Percentiles rank a stretch among this genome's conserved stretches.
Conservation (phyloP, 2,888 invertebrate genomes). For the Pseudanteris insignis region DNA sequence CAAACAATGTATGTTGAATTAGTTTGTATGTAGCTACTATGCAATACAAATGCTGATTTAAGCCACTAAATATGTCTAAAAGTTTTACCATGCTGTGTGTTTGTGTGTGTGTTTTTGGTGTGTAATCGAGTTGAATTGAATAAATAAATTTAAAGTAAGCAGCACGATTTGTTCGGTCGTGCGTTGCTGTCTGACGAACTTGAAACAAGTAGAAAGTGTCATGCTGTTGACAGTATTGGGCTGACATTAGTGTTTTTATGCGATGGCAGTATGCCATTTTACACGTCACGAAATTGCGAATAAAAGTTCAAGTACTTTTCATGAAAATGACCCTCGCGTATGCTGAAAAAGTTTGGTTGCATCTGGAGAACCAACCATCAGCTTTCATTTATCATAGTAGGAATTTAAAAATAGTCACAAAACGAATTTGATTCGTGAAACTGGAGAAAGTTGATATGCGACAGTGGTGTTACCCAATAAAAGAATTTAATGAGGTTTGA, state of each 20-base stretch:
- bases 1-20: slow-evolving; percentile 2
- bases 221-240: slow-evolving; percentile 37
- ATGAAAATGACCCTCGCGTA: no score
- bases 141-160: slow-evolving; percentile 1
- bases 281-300: slow-evolving; percentile 24
- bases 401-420: no score
- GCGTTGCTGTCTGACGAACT: slow-evolving; percentile 25
- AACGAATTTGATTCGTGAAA: no score
- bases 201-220: slow-evolving; percentile 32
- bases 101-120: slow-evolving; percentile 7
- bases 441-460: no score
- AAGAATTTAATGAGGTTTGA: slow-evolving; percentile 6
- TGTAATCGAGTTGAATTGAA: neutral
- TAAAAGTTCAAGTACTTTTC: slow-evolving; percentile 44
- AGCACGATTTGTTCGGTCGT: slow-evolving; percentile 7
- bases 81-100: neutral
- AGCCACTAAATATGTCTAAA: no score
- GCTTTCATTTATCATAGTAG: no score
- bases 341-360: no score
- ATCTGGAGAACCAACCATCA: no score
- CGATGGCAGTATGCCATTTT: slow-evolving; percentile 40
- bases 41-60: neutral
- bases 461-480: no score
- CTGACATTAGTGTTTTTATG: slow-evolving; percentile 25
- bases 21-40: neutral